Conservation (phyloP, 2,797 vertebrate genomes). For the Sebastes alutus region DNA sequence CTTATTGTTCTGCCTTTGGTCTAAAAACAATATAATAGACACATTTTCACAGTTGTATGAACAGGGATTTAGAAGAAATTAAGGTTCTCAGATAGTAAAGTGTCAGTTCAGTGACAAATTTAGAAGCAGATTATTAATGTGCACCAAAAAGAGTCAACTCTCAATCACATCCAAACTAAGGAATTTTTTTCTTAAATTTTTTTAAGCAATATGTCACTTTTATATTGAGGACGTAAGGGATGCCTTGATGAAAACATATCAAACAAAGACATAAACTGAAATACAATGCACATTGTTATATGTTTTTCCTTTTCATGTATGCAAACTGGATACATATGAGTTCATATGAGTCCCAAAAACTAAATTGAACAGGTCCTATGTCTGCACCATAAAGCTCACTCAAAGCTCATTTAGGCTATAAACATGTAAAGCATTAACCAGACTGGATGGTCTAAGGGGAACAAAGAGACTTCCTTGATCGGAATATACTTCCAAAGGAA, state of each 20-base stretch:
- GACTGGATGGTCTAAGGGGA: not conserved
- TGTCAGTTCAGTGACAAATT: too few species aligned
- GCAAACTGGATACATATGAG: not conserved
- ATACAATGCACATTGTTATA: not conserved
- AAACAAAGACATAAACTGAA: not conserved
- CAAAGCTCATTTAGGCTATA: not conserved
- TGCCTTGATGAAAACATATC: not conserved
- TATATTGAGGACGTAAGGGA: not conserved
- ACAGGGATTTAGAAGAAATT: not conserved
- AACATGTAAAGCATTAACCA: slow-evolving; percentile 23
- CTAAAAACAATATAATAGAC: not conserved
- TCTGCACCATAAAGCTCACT: not conserved
- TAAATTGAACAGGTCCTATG: not conserved
- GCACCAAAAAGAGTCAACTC: too few species aligned
- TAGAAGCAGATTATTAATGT: too few species aligned
- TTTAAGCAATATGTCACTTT: not conserved
- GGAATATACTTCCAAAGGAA: not conserved
- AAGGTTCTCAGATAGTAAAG: not conserved
- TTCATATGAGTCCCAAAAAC: not conserved
- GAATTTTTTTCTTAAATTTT: not conserved
- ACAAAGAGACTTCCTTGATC: not conserved
- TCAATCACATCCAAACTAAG: not conserved
- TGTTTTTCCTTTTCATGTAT: not conserved
- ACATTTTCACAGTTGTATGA: not conserved
- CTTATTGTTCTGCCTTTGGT: not conserved